Evolutionary conservation across 2,113 vertebrate species (phyloP).

Genomic region (Nicator chloris): DNA sequence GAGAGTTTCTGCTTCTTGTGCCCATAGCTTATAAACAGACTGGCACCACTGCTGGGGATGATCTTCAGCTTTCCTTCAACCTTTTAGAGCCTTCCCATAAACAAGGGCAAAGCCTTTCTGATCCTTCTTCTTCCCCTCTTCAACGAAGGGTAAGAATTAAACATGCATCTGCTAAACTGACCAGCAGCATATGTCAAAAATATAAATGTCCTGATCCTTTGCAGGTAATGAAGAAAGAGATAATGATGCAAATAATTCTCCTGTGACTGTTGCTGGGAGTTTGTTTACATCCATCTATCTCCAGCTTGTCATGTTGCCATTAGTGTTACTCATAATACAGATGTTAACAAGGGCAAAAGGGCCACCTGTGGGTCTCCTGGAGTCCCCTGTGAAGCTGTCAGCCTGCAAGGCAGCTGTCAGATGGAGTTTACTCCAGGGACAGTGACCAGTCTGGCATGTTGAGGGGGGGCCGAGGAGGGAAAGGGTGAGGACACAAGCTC

Average conservation of each 20-base stretch:
- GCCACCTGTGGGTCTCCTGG: background rate
- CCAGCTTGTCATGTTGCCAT: constrained; percentile 39
- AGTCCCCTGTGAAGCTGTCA: background rate
- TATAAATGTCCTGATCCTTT: constrained; percentile 13
- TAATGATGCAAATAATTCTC: constrained; percentile 49
- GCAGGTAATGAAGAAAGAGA: constrained; percentile 42
- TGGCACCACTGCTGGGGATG: background rate
- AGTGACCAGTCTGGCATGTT: background rate
- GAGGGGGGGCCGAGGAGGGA: background rate
- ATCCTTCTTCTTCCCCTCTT: background rate
- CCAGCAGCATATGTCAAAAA: constrained; percentile 4
- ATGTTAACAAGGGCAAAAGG: constrained; percentile 51
- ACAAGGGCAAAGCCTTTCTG: background rate
- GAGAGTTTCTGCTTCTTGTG: background rate
- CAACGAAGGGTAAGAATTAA: background rate
- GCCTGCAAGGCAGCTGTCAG: background rate
- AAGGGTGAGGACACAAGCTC: background rate
- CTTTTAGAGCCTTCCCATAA: background rate
- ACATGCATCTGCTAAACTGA: background rate
- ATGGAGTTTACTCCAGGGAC: background rate
- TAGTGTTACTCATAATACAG: constrained; percentile 36
- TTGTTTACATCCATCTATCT: constrained; percentile 36
- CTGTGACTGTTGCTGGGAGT: background rate
- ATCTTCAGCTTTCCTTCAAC: background rate
- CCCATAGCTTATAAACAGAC: background rate